These are phyloP conservation scores for Hydrocynus forskahlii DNA, from an alignment of 2,797 vertebrate genomes.

Conservation along the genomic window DNA sequence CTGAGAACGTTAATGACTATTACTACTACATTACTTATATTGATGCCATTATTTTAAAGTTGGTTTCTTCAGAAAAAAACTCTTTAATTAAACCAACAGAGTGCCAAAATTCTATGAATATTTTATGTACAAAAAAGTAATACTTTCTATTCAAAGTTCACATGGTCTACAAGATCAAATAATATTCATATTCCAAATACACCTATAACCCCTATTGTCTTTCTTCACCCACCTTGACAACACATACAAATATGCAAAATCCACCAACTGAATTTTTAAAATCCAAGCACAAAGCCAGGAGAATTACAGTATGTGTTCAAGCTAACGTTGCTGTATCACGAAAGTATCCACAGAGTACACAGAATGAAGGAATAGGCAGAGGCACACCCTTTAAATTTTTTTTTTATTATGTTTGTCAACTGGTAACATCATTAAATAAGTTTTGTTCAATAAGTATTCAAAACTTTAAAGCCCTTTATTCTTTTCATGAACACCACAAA, in stretches of 20 bases:
- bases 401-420: conserved; percentile 69
- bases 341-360: neutral
- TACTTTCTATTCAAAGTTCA: neutral
- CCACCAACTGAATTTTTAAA: neutral
- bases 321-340: neutral
- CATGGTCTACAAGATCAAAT: neutral
- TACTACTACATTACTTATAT: too few relatives aligned
- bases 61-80: neutral
- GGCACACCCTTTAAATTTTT: conserved; percentile 43
- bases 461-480: conserved; percentile 69
- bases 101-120: neutral
- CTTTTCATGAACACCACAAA: conserved; percentile 57
- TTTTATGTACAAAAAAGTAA: neutral
- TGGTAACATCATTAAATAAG: conserved; percentile 58
- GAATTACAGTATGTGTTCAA: neutral
- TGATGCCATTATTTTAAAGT: neutral
- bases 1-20: neutral
- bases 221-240: neutral
- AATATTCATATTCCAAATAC: neutral
- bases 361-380: conserved; percentile 12
- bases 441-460: conserved; percentile 60
- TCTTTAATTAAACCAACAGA: neutral
- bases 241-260: neutral
- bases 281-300: too few relatives aligned
- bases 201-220: neutral